phyloP scores from a whole-genome alignment of 1,140 invertebrate species.

The Melitaea cinxia region DNA sequence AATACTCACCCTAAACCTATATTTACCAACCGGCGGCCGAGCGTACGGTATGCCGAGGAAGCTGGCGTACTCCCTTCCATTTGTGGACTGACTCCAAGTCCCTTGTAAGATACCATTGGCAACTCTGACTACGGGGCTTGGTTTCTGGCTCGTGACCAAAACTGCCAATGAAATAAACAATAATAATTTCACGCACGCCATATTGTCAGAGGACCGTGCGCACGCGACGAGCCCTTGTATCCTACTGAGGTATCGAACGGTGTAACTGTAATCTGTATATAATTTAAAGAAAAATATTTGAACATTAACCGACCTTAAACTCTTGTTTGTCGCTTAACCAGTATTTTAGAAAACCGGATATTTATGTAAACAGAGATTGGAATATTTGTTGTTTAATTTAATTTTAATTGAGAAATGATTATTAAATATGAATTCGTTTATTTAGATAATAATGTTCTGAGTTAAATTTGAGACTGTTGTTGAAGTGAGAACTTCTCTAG shows the following conservation, averaged over 20 bases:
- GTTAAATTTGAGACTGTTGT: too few relatives aligned
- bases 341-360: too few relatives aligned
- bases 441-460: too few relatives aligned
- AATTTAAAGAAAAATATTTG: too few relatives aligned
- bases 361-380: too few relatives aligned
- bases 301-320: too few relatives aligned
- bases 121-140: conserved; percentile 53
- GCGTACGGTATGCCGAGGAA: conserved; percentile 84
- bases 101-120: conserved; percentile 58
- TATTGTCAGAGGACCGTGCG: conserved; percentile 25
- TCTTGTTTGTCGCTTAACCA: too few relatives aligned
- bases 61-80: conserved; percentile 74
- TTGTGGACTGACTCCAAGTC: conserved; percentile 56
- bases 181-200: conserved; percentile 28
- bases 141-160: conserved; percentile 23
- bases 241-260: not conserved
- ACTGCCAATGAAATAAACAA: conserved; percentile 16
- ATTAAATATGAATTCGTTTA: too few relatives aligned
- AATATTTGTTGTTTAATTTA: too few relatives aligned
- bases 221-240: not conserved
- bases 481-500: too few relatives aligned
- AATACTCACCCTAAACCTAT: conserved; percentile 79
- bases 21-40: conserved; percentile 81
- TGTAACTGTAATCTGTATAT: not conserved
- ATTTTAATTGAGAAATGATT: too few relatives aligned